Evolutionary conservation across 2,113 vertebrate genomes (phyloP).

Genomic region (Nerophis lumbriciformis): DNA sequence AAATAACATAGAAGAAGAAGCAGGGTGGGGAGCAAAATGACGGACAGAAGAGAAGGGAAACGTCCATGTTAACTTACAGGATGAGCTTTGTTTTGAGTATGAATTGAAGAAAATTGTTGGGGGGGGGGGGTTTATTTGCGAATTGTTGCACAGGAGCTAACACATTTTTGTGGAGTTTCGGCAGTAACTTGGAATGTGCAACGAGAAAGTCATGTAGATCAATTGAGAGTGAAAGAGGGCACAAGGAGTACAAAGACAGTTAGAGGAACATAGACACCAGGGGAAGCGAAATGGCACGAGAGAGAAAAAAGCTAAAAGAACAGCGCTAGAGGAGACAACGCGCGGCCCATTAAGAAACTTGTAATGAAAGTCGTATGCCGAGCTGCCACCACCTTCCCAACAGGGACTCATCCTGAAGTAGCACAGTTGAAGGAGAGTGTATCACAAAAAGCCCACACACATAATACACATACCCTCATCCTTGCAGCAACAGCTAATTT

Average conservation of each 20-base stretch:
- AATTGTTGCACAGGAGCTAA: no score
- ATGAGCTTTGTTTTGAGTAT: no score
- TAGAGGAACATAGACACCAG: slow-evolving; percentile 3
- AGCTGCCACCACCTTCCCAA: slow-evolving; percentile 17
- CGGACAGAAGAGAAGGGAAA: no score
- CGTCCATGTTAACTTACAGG: no score
- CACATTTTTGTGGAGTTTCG: no score
- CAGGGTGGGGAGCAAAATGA: no score
- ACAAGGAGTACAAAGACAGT: not conserved
- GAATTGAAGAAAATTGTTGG: no score
- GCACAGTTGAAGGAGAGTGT: slow-evolving; percentile 35
- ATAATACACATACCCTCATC: not conserved
- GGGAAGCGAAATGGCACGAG: slow-evolving; percentile 3
- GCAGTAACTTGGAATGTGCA: slow-evolving; percentile 8
- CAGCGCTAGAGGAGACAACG: slow-evolving; percentile 10
- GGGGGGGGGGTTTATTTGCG: no score
- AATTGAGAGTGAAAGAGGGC: slow-evolving; percentile 8
- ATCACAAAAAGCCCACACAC: slow-evolving; percentile 2
- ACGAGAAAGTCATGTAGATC: slow-evolving; percentile 9
- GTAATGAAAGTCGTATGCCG: slow-evolving; percentile 32
- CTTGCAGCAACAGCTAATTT: not conserved
- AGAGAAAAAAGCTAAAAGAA: not conserved
- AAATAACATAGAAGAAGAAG: no score
- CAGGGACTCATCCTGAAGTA: slow-evolving; percentile 29
- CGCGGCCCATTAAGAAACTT: slow-evolving; percentile 21